Percentiles rank a stretch among this genome's conserved stretches.
phyloP scores from a whole-genome alignment of 1,140 invertebrate genomes.

The Drosophila novamexicana region DNA sequence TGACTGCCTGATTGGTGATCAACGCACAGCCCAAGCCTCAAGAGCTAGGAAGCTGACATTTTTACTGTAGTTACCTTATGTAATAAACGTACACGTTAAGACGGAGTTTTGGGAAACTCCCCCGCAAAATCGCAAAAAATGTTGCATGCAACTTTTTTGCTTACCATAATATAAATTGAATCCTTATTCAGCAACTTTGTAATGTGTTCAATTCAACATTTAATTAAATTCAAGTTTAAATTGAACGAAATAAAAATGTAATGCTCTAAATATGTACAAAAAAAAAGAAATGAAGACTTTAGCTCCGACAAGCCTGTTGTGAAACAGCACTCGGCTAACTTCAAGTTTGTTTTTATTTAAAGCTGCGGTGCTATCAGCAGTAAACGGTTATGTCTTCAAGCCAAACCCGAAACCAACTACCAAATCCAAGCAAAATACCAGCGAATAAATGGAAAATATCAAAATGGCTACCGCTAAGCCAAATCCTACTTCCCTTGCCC shows the following conservation, averaged over 20 bases:
- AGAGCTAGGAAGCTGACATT: too few species aligned
- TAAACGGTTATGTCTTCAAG: constrained; percentile 61
- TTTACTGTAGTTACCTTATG: too few species aligned
- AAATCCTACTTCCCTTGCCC: constrained; percentile 3
- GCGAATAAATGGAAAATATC: constrained; percentile 64
- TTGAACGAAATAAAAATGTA: constrained; percentile 59
- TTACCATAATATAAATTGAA: background rate
- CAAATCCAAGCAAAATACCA: constrained; percentile 54
- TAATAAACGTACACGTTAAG: too few species aligned
- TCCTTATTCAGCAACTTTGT: background rate
- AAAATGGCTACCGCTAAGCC: constrained; percentile 53
- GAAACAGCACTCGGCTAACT: constrained; percentile 20
- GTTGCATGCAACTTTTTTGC: too few species aligned
- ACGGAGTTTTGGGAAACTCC: too few species aligned
- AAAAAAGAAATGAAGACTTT: background rate
- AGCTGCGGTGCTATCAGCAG: constrained; percentile 56
- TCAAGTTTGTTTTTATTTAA: constrained; percentile 46
- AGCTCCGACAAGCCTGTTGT: background rate
- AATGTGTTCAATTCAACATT: constrained; percentile 18
- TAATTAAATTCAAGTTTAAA: constrained; percentile 63
- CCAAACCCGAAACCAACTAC: constrained; percentile 32
- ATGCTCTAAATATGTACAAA: constrained; percentile 39
- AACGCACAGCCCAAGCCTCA: too few species aligned
- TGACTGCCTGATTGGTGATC: too few species aligned
- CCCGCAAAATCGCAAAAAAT: too few species aligned